A percentile compares a stretch with the other conserved stretches of the same genome.
Evolutionary conservation across 2,113 vertebrate species (phyloP).

Genomic region (Ictalurus furcatus): DNA sequence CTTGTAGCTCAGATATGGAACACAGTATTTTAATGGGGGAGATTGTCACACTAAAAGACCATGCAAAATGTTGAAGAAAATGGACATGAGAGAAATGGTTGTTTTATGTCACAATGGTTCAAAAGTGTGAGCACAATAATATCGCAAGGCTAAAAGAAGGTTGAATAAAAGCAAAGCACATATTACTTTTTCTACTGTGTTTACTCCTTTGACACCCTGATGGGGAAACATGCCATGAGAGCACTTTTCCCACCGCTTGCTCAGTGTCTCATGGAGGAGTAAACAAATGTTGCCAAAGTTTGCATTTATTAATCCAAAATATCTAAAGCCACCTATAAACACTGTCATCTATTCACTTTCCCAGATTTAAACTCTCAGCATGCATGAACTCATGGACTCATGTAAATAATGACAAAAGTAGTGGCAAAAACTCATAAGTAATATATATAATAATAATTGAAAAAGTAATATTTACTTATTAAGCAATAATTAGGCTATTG

Average conservation of each 20-base stretch:
- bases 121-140: constrained; percentile 9
- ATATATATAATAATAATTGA: neutral
- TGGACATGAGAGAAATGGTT: neutral
- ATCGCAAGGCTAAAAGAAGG: constrained; percentile 33
- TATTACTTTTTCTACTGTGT: constrained; percentile 40
- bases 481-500: neutral
- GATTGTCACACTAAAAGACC: neutral
- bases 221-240: constrained; percentile 43
- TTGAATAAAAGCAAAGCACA: constrained; percentile 20
- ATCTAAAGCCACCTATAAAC: constrained; percentile 35
- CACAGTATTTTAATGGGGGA: neutral
- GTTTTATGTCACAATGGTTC: neutral
- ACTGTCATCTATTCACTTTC: constrained; percentile 20
- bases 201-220: constrained; percentile 47
- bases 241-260: constrained; percentile 24
- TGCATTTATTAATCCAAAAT: constrained; percentile 60
- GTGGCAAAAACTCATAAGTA: neutral
- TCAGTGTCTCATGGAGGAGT: constrained; percentile 44
- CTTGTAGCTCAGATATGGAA: neutral
- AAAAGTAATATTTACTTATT: neutral
- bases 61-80: neutral
- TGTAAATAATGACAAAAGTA: neutral
- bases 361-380: neutral
- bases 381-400: neutral
- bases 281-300: constrained; percentile 58